Conservation (phyloP, 2,888 invertebrate species). For the Alsophila aescularia region DNA sequence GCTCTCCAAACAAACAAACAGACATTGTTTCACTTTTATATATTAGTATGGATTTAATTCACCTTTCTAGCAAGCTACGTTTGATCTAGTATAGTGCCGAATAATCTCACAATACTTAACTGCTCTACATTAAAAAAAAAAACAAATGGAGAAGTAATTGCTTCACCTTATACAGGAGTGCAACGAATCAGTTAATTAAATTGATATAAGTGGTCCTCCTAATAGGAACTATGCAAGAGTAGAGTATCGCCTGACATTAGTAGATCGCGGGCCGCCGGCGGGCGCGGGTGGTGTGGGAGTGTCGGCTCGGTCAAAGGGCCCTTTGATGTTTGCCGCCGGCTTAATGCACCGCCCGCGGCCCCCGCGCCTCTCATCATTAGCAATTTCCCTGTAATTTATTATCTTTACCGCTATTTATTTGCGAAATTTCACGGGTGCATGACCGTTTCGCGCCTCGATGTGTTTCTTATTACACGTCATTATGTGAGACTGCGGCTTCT, state of each 20-base stretch:
- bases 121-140: too few relatives aligned
- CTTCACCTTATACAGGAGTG: conserved; percentile 55
- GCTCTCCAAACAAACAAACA: too few relatives aligned
- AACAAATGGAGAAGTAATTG: conserved; percentile 38
- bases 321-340: conserved; percentile 85
- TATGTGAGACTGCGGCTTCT: background rate
- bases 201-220: conserved; percentile 66
- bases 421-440: conserved; percentile 71
- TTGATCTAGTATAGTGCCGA: too few relatives aligned
- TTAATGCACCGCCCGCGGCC: conserved; percentile 83
- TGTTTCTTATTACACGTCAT: conserved; percentile 28
- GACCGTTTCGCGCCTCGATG: conserved; percentile 54
- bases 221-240: conserved; percentile 36
- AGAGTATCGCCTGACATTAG: conserved; percentile 42
- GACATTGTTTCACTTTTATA: too few relatives aligned
- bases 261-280: conserved; percentile 44
- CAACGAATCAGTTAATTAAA: conserved; percentile 59
- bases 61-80: too few relatives aligned
- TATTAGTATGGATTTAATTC: too few relatives aligned
- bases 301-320: conserved; percentile 83
- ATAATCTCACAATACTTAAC: too few relatives aligned
- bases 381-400: conserved; percentile 84
- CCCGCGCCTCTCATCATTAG: conserved; percentile 82
- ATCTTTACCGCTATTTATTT: conserved; percentile 83
- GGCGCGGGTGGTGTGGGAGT: conserved; percentile 71